Conservation (phyloP, 2,113 vertebrate species). For the Chloroceryle aenea region DNA sequence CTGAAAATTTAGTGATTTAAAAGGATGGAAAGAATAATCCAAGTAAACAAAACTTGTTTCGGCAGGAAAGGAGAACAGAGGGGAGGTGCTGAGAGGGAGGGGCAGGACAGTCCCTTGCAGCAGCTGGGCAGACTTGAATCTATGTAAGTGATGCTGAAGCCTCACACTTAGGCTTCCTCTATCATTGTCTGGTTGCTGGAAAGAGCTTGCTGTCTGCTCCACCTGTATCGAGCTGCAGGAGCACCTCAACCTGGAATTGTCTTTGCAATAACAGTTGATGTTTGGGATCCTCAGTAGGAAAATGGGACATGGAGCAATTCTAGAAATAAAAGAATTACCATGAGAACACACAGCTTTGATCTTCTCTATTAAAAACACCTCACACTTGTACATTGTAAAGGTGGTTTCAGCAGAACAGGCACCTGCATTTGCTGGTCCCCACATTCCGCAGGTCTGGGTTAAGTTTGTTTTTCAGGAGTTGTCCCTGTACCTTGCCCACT, state of each 20-base stretch:
- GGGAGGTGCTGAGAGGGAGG: not conserved
- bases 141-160: not conserved
- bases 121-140: not conserved
- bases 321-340: not conserved
- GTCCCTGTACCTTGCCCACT: not conserved
- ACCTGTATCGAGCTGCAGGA: not conserved
- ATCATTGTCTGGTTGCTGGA: not conserved
- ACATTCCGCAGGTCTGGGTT: not conserved
- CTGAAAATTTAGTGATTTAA: not conserved
- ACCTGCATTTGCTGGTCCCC: not conserved
- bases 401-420: not conserved
- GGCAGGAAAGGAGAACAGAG: not conserved
- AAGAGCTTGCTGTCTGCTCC: not conserved
- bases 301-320: not conserved
- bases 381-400: rapidly evolving
- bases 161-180: not conserved
- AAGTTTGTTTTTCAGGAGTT: not conserved
- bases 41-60: not conserved
- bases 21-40: not conserved
- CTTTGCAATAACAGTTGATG: not conserved
- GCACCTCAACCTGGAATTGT: not conserved
- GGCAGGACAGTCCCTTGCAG: not conserved
- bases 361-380: not conserved
- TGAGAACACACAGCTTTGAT: not conserved
- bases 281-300: not conserved